phyloP scores from a whole-genome alignment of 1,140 invertebrate species.

The Helicoverpa armigera region DNA sequence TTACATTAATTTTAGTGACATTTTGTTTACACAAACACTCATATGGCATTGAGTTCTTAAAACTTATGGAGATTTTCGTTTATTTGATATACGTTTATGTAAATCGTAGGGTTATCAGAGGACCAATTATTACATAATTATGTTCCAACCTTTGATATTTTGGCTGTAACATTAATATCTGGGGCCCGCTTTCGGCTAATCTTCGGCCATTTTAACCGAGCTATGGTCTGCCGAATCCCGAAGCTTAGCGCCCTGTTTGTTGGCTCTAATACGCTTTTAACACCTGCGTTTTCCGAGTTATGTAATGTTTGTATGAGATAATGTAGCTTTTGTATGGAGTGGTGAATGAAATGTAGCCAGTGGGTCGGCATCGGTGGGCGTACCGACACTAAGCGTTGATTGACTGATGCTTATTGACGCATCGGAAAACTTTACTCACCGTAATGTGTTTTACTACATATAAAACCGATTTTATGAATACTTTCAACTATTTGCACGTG shows the following conservation, averaged over 20 bases:
- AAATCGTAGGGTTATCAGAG: conserved; percentile 49
- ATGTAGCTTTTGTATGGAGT: conserved; percentile 74
- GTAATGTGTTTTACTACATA: conserved; percentile 29
- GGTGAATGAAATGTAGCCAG: conserved; percentile 67
- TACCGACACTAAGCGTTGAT: conserved; percentile 63
- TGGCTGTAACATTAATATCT: conserved; percentile 72
- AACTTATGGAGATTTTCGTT: conserved; percentile 16
- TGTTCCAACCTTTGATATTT: conserved; percentile 68
- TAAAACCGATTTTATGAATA: conserved; percentile 6
- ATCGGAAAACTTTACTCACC: conserved; percentile 2
- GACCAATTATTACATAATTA: conserved; percentile 71
- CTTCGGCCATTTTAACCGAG: conserved; percentile 77
- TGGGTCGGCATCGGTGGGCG: conserved; percentile 46
- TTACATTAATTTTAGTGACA: conserved; percentile 39
- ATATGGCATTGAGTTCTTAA: conserved; percentile 24
- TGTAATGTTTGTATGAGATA: conserved; percentile 77
- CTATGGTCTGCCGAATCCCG: conserved; percentile 75
- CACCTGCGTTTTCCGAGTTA: conserved; percentile 79
- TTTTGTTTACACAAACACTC: conserved; percentile 27
- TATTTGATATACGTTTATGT: conserved; percentile 49
- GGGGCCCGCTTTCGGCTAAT: conserved; percentile 72
- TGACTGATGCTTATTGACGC: conserved; percentile 59
- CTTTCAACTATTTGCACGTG: conserved; percentile 5
- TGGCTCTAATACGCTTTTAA: conserved; percentile 83
- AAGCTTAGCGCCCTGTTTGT: conserved; percentile 84